These are phyloP conservation scores for Vidua chalybeata DNA, from an alignment of 2,113 vertebrate species.

Conservation along the genomic window DNA sequence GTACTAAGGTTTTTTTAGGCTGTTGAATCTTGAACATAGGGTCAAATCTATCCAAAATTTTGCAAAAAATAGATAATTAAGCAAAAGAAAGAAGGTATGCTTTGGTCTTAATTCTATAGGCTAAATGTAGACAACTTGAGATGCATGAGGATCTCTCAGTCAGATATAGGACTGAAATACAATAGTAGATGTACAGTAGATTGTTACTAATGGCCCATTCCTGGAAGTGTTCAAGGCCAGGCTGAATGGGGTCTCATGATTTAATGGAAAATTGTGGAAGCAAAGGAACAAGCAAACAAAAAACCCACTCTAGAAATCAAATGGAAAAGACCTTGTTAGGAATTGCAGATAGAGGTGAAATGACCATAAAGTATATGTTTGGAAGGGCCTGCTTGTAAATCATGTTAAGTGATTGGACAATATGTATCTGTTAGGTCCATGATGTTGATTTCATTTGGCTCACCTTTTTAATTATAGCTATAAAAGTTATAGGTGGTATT, in stretches of 20 bases:
- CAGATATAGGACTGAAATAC: not conserved
- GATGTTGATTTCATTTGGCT: not conserved
- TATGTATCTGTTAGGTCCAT: not conserved
- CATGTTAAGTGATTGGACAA: not conserved
- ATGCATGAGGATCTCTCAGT: not conserved
- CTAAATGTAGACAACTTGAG: not conserved
- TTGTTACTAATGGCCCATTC: not conserved
- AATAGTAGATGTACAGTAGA: not conserved
- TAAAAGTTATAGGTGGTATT: not conserved
- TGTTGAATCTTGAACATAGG: not conserved
- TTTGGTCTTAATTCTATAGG: not conserved
- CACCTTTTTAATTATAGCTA: not conserved
- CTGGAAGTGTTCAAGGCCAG: not conserved
- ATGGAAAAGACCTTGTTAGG: not conserved
- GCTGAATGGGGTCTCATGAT: not conserved
- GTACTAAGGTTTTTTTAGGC: not conserved
- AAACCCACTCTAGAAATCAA: not conserved
- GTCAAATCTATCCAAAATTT: not conserved
- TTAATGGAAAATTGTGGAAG: not conserved
- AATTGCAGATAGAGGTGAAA: not conserved
- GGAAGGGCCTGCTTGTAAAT: not conserved
- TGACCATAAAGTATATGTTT: not conserved
- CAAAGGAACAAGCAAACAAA: not conserved
- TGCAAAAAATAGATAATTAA: not conserved
- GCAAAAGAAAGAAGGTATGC: not conserved